Percentiles rank a stretch among this genome's conserved stretches.
phyloP scores from a whole-genome alignment of 2,888 invertebrate genomes.

The Drosophila mayaguana region DNA sequence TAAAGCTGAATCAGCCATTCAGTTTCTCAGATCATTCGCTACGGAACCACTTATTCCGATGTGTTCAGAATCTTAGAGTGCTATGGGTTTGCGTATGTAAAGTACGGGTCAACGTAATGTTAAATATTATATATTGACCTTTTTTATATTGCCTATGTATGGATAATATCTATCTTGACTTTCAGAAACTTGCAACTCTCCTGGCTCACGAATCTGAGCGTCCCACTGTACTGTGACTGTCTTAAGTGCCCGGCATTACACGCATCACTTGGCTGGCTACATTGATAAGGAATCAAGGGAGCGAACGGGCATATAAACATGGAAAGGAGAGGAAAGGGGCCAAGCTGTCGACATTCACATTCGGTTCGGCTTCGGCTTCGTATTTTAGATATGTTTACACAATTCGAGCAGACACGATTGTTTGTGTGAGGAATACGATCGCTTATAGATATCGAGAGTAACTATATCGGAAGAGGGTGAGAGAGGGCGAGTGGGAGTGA shows the following conservation, averaged over 20 bases:
- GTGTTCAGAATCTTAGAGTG: neutral
- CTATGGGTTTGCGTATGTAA: neutral
- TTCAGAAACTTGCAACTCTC: neutral
- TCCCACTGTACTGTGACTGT: constrained; percentile 11
- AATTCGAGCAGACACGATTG: constrained; percentile 33
- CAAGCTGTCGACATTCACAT: neutral
- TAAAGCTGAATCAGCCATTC: neutral
- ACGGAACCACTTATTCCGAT: neutral
- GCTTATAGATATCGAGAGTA: constrained; percentile 48
- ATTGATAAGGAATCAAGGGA: constrained; percentile 29
- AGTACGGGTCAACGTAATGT: no score
- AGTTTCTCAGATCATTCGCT: neutral
- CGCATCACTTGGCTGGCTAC: constrained; percentile 11
- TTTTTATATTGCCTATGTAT: no score
- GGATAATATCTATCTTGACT: no score
- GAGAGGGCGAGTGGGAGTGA: neutral
- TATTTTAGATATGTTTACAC: constrained; percentile 31
- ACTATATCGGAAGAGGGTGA: neutral
- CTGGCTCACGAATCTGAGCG: neutral
- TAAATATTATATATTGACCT: no score
- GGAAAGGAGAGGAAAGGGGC: neutral
- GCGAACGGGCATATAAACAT: neutral
- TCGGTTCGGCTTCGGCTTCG: neutral
- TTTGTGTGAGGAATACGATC: constrained; percentile 53
- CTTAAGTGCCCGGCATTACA: constrained; percentile 24